These are phyloP conservation scores for Turdus rufiventris DNA, from an alignment of 2,113 vertebrate genomes.

Conservation along the genomic window DNA sequence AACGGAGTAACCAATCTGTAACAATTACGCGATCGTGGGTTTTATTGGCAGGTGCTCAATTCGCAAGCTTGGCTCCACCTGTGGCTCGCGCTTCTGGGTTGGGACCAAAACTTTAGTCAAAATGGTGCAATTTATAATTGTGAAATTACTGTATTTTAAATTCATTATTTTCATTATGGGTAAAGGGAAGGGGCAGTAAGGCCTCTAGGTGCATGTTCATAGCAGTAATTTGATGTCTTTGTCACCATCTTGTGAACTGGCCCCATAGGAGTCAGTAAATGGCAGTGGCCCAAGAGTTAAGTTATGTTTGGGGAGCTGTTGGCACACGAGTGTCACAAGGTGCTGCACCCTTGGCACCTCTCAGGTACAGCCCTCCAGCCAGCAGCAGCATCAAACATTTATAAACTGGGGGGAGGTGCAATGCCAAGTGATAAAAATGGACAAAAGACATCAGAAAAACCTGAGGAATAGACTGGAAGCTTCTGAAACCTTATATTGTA, in stretches of 20 bases:
- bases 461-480: background rate
- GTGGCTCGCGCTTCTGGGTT: no score
- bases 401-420: background rate
- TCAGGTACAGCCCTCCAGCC: background rate
- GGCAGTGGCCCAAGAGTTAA: background rate
- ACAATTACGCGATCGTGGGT: no score
- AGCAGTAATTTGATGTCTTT: background rate
- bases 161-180: rapidly evolving
- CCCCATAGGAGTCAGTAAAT: background rate
- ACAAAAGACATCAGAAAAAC: background rate
- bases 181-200: no score
- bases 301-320: background rate
- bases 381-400: background rate
- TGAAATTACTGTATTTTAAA: no score
- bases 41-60: no score
- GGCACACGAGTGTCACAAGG: rapidly evolving
- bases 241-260: background rate
- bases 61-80: no score
- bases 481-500: background rate
- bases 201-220: rapidly evolving
- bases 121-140: no score
- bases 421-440: background rate
- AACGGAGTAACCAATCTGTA: no score
- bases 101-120: no score
- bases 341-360: background rate